Base-by-base conservation (phyloP, 2,797 vertebrate genomes). In the Numenius phaeopus region DNA sequence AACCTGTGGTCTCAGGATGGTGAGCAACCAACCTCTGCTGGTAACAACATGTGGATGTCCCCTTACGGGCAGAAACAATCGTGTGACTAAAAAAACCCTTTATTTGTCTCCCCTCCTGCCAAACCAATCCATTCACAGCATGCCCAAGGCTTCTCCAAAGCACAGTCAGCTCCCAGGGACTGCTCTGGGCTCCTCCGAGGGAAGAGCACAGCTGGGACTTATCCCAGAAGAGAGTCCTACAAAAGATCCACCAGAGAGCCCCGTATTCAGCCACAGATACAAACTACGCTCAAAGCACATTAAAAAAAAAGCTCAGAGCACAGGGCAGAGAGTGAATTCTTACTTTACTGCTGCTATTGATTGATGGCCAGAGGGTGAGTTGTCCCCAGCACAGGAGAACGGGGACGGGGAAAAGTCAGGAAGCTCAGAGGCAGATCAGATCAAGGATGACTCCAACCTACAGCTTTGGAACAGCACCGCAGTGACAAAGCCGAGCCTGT, bases 261-360 rank as follows among this genome's bases (percentile, higher is more conserved):
- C 46, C 37, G 27, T 3, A 22, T 32, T 52, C 64, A 83, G 30
- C 16, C 34, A 32, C 0, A 0, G 2, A 0, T 1, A 18, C 64
- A 32, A 69, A 12, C 49, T 12, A 2, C 2, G 12, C 2, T 32
- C 57, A 30, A 26, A 71, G 54, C 20, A 64, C 15, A n/a, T 17
- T 37, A 37, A 54, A 30, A 30, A 21, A 27, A 54, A 18, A 54
- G 11, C 2, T 32, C 55, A 30, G n/a, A 71, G 62, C 16, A 52
- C 15, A 34, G 24, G 1, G 9, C 65, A 72, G n/a, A 61, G 37
- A 37, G 8, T 1, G 46, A 72, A 62, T 70, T 79, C 44, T 21
- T 22, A 11, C 34, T 77, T 49, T 46, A 10, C 54, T 61, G 1
- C 29, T 70, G 9, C 13, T 69, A 1, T 5, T n/a, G 40, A 54